phyloP scores from a whole-genome alignment of 92 coral and sea anemone species.

The Parazoanthus darwini region DNA sequence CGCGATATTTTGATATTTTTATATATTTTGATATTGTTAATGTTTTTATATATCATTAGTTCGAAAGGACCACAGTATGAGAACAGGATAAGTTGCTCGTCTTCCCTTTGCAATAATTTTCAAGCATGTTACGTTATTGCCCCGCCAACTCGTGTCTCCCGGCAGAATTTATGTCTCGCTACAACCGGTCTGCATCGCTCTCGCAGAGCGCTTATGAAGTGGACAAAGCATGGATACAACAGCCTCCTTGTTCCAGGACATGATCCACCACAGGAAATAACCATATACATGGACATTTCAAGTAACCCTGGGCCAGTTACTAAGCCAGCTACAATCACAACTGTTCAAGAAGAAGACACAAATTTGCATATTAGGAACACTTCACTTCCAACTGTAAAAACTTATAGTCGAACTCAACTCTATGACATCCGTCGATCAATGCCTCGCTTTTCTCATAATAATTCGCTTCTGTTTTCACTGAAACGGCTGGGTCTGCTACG shows the following conservation, averaged over 20 bases:
- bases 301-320: background rate
- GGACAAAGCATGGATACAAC: slow-evolving; percentile 6
- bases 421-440: slow-evolving; percentile 11
- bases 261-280: background rate
- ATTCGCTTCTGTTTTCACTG: slow-evolving; percentile 11
- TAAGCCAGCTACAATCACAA: background rate
- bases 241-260: background rate
- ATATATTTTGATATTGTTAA: background rate
- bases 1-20: background rate
- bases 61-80: slow-evolving; percentile 3
- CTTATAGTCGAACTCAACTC: background rate
- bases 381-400: background rate
- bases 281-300: background rate
- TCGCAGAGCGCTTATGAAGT: slow-evolving; percentile 15
- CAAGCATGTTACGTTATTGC: slow-evolving; percentile 5
- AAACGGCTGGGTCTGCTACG: slow-evolving; percentile 14
- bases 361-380: background rate
- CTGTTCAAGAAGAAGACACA: slow-evolving; percentile 1
- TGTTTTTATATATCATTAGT: slow-evolving; percentile 1
- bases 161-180: slow-evolving; percentile 9
- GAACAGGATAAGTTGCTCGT: slow-evolving; percentile 12
- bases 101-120: slow-evolving; percentile 2
- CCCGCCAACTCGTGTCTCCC: background rate
- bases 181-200: slow-evolving; percentile 11
- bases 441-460: background rate